Conservation (phyloP, 1,140 invertebrate species). For the Bombyx mandarina region DNA sequence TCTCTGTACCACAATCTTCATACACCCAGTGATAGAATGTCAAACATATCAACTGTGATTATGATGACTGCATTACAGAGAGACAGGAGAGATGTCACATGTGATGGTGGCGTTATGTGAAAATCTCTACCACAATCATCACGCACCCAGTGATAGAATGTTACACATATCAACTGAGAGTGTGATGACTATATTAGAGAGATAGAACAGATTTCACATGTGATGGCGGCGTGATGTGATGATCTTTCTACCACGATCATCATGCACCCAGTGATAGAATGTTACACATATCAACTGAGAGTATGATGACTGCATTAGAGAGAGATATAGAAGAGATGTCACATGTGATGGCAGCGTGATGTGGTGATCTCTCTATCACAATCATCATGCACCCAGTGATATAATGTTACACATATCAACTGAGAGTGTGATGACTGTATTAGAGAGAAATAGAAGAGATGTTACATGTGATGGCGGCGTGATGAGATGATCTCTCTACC, state of each 20-base stretch:
- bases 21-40: constrained; percentile 33
- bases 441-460: background rate
- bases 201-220: constrained; percentile 5
- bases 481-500: background rate
- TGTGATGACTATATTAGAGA: constrained; percentile 12
- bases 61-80: constrained; percentile 10
- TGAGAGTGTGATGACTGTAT: constrained; percentile 16
- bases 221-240: background rate
- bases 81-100: background rate
- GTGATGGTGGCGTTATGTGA: constrained; percentile 5
- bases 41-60: constrained; percentile 18
- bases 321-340: background rate
- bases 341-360: background rate
- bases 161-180: constrained; percentile 17
- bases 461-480: background rate
- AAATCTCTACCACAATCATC: constrained; percentile 10
- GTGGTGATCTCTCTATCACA: constrained; percentile 5
- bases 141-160: constrained; percentile 32
- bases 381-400: constrained; percentile 20
- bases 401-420: constrained; percentile 24
- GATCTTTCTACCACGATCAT: constrained; percentile 8
- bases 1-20: constrained; percentile 10
- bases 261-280: constrained; percentile 33
- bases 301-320: constrained; percentile 12
- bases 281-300: constrained; percentile 17